These are phyloP conservation scores for Microplitis manilae DNA, from an alignment of 2,888 invertebrate genomes.

Conservation along the genomic window DNA sequence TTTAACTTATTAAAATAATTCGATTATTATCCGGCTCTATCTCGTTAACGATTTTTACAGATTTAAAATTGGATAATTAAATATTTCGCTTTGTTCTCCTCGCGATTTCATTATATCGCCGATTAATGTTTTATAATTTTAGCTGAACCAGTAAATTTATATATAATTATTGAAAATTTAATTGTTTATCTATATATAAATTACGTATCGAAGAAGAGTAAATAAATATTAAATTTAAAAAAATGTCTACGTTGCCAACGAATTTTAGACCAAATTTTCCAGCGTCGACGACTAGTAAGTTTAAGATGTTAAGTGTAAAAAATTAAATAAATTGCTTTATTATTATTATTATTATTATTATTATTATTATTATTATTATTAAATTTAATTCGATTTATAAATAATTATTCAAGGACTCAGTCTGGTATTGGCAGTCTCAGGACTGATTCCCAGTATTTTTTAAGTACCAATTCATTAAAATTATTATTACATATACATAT, in stretches of 20 bases:
- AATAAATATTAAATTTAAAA: conserved; percentile 5
- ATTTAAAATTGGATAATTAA: conserved; percentile 40
- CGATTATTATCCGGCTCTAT: conserved; percentile 7
- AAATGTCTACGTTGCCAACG: conserved; percentile 38
- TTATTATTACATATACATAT: too few species aligned
- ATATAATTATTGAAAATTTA: not conserved
- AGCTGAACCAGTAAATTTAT: conserved; percentile 22
- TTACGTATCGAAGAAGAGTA: conserved; percentile 18
- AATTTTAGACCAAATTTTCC: conserved; percentile 44
- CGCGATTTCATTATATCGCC: conserved; percentile 52
- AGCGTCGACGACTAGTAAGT: conserved; percentile 28
- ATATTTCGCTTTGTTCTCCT: conserved; percentile 55
- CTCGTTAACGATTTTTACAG: conserved; percentile 29
- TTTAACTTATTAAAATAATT: conserved; percentile 21
- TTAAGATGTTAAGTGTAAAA: conserved; percentile 1
- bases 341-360: not conserved
- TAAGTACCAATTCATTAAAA: not conserved
- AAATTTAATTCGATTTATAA: not conserved
- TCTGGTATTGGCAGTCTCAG: conserved; percentile 30
- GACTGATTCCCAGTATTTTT: too few species aligned
- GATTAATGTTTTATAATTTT: conserved; percentile 56
- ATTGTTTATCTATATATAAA: not conserved
- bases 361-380: not conserved
- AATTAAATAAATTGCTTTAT: conserved; percentile 23
- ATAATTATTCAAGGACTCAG: conserved; percentile 15